Conservation (phyloP, 2,797 vertebrate genomes). For the Huso huso region DNA sequence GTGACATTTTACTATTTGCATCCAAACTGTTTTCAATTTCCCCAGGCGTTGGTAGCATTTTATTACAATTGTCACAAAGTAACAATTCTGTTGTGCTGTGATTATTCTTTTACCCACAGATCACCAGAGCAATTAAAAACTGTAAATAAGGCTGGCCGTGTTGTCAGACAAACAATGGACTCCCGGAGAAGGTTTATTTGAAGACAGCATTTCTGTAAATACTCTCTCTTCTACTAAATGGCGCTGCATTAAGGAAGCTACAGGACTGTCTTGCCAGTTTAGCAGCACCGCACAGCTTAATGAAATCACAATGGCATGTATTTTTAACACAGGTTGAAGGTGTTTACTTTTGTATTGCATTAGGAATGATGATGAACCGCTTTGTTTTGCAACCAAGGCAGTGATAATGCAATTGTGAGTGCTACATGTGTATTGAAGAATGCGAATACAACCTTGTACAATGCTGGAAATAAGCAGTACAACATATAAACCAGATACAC, state of each 20-base stretch:
- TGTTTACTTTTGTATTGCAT: conserved; percentile 65
- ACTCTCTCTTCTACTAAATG: conserved; percentile 42
- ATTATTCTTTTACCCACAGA: conserved; percentile 74
- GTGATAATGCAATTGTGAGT: conserved; percentile 47
- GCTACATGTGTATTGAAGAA: conserved; percentile 40
- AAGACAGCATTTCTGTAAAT: conserved; percentile 54
- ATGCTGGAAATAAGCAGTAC: conserved; percentile 22
- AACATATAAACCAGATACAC: not conserved
- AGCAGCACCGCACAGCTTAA: conserved; percentile 52
- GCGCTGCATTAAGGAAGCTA: conserved; percentile 56
- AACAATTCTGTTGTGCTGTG: conserved; percentile 69
- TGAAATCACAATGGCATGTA: conserved; percentile 60
- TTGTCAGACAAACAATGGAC: conserved; percentile 65
- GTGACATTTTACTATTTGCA: conserved; percentile 39
- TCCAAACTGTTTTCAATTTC: conserved; percentile 40
- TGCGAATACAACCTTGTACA: conserved; percentile 14
- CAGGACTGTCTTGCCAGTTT: conserved; percentile 52
- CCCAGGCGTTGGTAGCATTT: conserved; percentile 57
- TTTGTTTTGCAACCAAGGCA: conserved; percentile 43
- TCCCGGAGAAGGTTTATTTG: conserved; percentile 63
- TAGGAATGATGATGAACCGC: conserved; percentile 44
- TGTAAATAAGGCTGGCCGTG: conserved; percentile 75
- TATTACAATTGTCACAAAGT: conserved; percentile 78
- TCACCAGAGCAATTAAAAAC: conserved; percentile 89
- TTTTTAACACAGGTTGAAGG: conserved; percentile 58